These are phyloP conservation scores for Drosophila simulans DNA, from an alignment of 1,140 invertebrate genomes.

Conservation along the genomic window DNA sequence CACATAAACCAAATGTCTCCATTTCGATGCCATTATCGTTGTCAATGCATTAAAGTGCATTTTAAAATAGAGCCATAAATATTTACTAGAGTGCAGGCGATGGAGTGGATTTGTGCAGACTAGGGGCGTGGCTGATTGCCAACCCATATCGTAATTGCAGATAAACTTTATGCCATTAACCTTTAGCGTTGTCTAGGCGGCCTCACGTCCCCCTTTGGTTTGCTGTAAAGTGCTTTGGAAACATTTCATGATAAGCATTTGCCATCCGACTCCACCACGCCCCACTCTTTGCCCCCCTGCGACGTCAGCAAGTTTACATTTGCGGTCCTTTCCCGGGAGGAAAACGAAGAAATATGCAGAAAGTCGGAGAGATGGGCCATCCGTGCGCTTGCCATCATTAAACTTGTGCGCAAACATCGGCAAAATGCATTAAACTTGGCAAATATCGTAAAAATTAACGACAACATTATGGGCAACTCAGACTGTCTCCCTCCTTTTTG, in stretches of 20 bases:
- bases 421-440: slow-evolving; percentile 79
- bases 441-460: slow-evolving; percentile 82
- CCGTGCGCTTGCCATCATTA: slow-evolving; percentile 63
- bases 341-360: slow-evolving; percentile 70
- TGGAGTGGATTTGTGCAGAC: no score
- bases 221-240: slow-evolving; percentile 72
- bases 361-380: slow-evolving; percentile 16
- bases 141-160: slow-evolving; percentile 79
- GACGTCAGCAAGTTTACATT: slow-evolving; percentile 62
- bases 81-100: slow-evolving; percentile 53
- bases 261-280: background rate
- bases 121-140: slow-evolving; percentile 53
- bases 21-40: slow-evolving; percentile 38
- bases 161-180: slow-evolving; percentile 82
- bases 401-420: slow-evolving; percentile 70
- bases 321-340: slow-evolving; percentile 35
- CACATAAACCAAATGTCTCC: slow-evolving; percentile 31
- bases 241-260: slow-evolving; percentile 75
- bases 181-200: slow-evolving; percentile 71
- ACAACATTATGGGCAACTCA: slow-evolving; percentile 60
- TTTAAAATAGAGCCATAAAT: slow-evolving; percentile 78
- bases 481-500: slow-evolving; percentile 6
- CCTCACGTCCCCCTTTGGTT: slow-evolving; percentile 2
- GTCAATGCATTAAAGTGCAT: slow-evolving; percentile 67
- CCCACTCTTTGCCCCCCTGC: slow-evolving; percentile 29